Percentiles rank a stretch among this genome's conserved stretches.
Evolutionary conservation across 2,113 vertebrate genomes (phyloP).

Genomic region (Neogobius melanostomus): DNA sequence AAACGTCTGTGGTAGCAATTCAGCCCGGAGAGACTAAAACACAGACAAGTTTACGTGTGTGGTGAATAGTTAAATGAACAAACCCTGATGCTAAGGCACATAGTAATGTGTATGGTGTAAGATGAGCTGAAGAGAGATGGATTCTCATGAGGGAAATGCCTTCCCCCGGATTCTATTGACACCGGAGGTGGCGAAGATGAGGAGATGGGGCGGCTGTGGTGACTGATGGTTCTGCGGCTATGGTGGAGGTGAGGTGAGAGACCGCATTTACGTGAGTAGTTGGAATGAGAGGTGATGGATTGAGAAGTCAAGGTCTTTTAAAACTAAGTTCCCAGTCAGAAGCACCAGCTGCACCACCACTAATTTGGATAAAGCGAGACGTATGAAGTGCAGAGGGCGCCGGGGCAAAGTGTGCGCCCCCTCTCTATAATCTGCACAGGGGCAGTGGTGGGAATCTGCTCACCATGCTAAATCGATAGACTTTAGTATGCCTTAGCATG

Average conservation of each 20-base stretch:
- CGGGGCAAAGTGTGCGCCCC: conserved; percentile 40
- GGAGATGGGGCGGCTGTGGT: too few relatives aligned
- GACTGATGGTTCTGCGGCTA: too few relatives aligned
- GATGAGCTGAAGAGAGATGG: too few relatives aligned
- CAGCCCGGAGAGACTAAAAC: neutral
- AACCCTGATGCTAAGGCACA: neutral
- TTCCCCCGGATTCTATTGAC: too few relatives aligned
- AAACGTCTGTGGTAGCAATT: neutral
- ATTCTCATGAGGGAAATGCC: too few relatives aligned
- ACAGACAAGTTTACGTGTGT: neutral
- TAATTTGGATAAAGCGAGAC: conserved; percentile 59
- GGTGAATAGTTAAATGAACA: neutral
- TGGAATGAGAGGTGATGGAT: too few relatives aligned
- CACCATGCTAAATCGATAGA: conserved; percentile 77
- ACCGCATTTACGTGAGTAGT: too few relatives aligned
- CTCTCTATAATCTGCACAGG: conserved; percentile 71
- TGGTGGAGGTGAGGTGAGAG: too few relatives aligned
- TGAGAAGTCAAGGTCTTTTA: too few relatives aligned
- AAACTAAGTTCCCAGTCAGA: conserved; percentile 24
- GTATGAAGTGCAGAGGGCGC: conserved; percentile 59
- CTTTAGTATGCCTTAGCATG: conserved; percentile 68
- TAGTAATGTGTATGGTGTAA: conserved; percentile 8
- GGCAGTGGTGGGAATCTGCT: conserved; percentile 77
- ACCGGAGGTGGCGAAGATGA: too few relatives aligned
- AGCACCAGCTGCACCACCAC: conserved; percentile 42